Evolutionary conservation across 2,888 invertebrate species (phyloP).

Genomic region (Hemithea aestivaria): DNA sequence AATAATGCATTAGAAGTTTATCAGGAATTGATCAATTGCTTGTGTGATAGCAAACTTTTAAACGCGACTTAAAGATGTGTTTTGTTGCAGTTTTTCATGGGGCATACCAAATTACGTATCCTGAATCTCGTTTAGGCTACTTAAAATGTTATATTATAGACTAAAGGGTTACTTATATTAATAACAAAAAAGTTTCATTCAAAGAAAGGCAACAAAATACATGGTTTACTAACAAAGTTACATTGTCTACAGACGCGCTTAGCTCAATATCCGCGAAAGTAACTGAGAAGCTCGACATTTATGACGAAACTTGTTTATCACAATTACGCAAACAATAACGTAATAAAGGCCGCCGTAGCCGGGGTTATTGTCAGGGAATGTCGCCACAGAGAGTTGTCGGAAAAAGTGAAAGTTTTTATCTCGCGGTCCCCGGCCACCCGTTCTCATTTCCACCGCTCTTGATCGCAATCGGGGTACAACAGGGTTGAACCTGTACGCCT

Average conservation of each 20-base stretch:
- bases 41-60: too few relatives aligned
- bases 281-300: constrained; percentile 32
- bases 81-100: too few relatives aligned
- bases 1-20: too few relatives aligned
- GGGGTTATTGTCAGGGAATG: constrained; percentile 63
- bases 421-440: constrained; percentile 61
- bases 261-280: neutral
- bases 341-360: constrained; percentile 61
- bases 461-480: constrained; percentile 56
- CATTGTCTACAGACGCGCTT: too few relatives aligned
- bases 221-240: too few relatives aligned
- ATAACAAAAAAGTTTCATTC: too few relatives aligned
- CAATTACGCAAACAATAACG: constrained; percentile 63
- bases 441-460: constrained; percentile 68
- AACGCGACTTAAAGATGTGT: too few relatives aligned
- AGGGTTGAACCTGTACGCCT: constrained; percentile 44
- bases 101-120: too few relatives aligned
- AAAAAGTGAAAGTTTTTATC: constrained; percentile 77
- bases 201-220: neutral
- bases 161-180: constrained; percentile 2
- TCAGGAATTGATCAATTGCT: too few relatives aligned
- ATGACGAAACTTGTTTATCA: constrained; percentile 54
- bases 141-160: too few relatives aligned
- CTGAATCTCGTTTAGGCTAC: too few relatives aligned
- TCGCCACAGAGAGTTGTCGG: constrained; percentile 63